Base-by-base conservation (phyloP, 2,797 vertebrate genomes). In the Meriones psammophilus region DNA sequence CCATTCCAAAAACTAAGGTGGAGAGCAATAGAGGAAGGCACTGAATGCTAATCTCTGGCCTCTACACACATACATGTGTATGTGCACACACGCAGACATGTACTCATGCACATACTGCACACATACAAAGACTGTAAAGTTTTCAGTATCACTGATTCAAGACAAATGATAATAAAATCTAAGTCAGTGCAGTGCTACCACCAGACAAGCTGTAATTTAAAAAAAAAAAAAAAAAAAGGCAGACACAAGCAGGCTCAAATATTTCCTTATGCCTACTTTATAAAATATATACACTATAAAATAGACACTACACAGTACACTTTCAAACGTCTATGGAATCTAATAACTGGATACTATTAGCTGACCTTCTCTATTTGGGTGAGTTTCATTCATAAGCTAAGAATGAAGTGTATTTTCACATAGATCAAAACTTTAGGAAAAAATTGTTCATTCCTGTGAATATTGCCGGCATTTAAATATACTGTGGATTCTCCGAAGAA, bases 121-220 rank as follows among this genome's bases (percentile, higher is more conserved):
- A 76, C 56, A 60, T 17, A 14, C 36, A 50, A 78, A 66, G 13
- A 17, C 66, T 54, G 54, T 18, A 91, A 68, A 93, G 69, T 97
- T 88, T 97, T 78, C 58, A 64, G 9, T 77, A 71, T 73, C 30
- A 87, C 77, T 54, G 83, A 89, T 36, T 80, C 14, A 42, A 92
- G 77, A 88, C 88, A 94, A 94, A 92, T 77, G 58, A 89, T 91
- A 42, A 90, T 60, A 92, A 91, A 95, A 71, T 86, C 62, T 71
- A 79, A 92, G 79, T 74, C 91, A 88, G 71, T 60, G 68, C 8
- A 17, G 50, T 85, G 6, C 60, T 10, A 95, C 26, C 64, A 12
- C 26, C 24, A 84, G 46, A 62, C 60, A 69, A 90, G 58, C 54
- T 46, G 66, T n/a, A 76, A 9, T 12, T 77, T 24, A 90, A 94